Evolutionary conservation across 2,797 vertebrate species (phyloP), one percentile per base, ranked within the genome.

Genomic region (Adrianichthys oophorus): DNA sequence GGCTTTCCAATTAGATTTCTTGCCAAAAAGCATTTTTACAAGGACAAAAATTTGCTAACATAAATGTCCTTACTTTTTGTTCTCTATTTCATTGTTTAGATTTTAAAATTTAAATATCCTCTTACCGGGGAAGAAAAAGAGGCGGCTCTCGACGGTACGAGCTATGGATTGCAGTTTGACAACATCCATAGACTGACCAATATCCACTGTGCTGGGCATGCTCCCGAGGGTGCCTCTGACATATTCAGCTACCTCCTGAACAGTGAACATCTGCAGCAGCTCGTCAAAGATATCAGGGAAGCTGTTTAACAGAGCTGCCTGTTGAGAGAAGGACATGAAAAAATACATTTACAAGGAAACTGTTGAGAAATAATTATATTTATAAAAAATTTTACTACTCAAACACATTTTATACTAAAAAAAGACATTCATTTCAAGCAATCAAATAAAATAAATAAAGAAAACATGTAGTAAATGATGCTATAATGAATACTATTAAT

Each of bases 111-210:
- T 45, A 15, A 21, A 7, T 18, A 41, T 40, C 44, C 32, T 62
- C 87, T 74, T 83, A 99, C 98, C 98, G 40, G 97, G 94, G 86
- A 97, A 99, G 52, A 96, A 97, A 87, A 99, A 99, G 5, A 99
- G 94, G 59, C 95, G 94, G 83, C 98, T 98, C 75, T 99, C 98
- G 0, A 99, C 98, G 0, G 97, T 98, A 48, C 98, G 94, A 29
- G 95, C 96, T 0, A 99, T 98, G 41, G 96, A 98, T 80, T 99
- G 98, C 8, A 99, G 92, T 81, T 98, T 98, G 44, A 99, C 98
- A n/a, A 98, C 96, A 5, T 99, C 98, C 96, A 99, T 97, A 0
- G 96, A 98, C 76, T 99, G 97, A n/a, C 97, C 97, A 0, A 98
- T 96, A 87, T 99, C 97, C 19, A 99, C 96, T 0, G 97, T 98